Base-by-base conservation (phyloP, 2,888 invertebrate genomes). In the Acleris laterana region DNA sequence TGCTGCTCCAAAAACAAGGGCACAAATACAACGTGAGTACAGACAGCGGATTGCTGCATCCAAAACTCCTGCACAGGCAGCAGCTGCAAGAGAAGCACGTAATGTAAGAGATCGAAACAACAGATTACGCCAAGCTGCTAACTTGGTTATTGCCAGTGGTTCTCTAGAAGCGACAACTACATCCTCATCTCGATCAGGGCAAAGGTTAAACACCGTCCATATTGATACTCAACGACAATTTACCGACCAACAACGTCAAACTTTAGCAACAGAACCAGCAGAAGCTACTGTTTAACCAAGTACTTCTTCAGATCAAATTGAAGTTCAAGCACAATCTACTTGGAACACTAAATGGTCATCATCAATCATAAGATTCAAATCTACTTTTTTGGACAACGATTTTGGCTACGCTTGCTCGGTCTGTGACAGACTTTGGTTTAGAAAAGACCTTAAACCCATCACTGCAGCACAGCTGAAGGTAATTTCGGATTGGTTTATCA, bases 341-440 rank as follows among this genome's bases (percentile, higher is more conserved):
- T 76, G 74, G 77, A 72, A 77, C 28, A 80, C 48, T 32, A 77
- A 80, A 80, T 79, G 78, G 79, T 0, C 72, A 42, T 74, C 69
- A 5, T 76, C 81, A 17, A 79, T 78, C 22, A 68, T n/a, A 70
- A 77, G 76, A 63, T 80, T 77, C 17, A 69, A 73, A 78, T 56
- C 22, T 3, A 22, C 22, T 22, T 22, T 22, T 22, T 4, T 22
- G 22, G 22, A 76, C 70, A 82, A 81, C 70, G 77, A 77, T 28
- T 82, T 80, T 77, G 80, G 80, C 71, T 20, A 80, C 63, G 70
- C 76, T 74, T 82, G 80, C 22, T 75, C 77, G 9, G 75, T 84
- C 65, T 83, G 82, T 67, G 84, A 83, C 72, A 63, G 82, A 77
- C 59, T 84, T 25, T 84, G 82, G 82, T 84, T 77, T 56, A 78